Evolutionary conservation across 2,888 invertebrate species (phyloP).

Genomic region (Bimastos eiseni): DNA sequence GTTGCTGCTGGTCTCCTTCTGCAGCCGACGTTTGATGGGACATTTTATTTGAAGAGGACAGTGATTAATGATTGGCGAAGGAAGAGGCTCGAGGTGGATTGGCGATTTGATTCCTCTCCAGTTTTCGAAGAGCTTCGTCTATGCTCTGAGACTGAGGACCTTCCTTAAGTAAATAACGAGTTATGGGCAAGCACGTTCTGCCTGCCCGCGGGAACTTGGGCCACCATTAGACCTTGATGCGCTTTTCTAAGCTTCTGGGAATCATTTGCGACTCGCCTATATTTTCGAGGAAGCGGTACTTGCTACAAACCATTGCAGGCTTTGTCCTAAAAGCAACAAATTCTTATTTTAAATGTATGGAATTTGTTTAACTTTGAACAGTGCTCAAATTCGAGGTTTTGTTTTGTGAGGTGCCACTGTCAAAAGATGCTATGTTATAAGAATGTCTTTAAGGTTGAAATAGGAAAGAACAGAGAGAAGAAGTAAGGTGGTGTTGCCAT

Average conservation of each 20-base stretch:
- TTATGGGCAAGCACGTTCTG: background rate
- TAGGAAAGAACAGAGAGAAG: too few species aligned
- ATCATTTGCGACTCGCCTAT: background rate
- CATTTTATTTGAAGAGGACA: constrained; percentile 6
- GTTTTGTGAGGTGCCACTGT: too few species aligned
- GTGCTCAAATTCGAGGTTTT: too few species aligned
- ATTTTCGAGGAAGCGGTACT: background rate
- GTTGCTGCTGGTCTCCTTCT: background rate
- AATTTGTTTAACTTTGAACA: too few species aligned
- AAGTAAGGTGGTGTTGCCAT: too few species aligned
- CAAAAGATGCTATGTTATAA: too few species aligned
- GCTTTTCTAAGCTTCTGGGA: background rate
- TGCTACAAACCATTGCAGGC: background rate
- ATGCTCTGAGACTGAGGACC: background rate
- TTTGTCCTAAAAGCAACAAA: too few species aligned
- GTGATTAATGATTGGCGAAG: background rate
- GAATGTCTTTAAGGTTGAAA: too few species aligned
- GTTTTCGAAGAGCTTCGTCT: background rate
- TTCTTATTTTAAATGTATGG: too few species aligned
- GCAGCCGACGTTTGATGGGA: background rate
- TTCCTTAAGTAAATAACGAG: background rate
- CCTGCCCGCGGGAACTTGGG: background rate
- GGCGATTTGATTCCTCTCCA: background rate
- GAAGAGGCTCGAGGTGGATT: background rate
- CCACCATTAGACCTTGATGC: background rate